Evolutionary conservation across 2,113 vertebrate genomes (phyloP).

Genomic region (Vidua chalybeata): DNA sequence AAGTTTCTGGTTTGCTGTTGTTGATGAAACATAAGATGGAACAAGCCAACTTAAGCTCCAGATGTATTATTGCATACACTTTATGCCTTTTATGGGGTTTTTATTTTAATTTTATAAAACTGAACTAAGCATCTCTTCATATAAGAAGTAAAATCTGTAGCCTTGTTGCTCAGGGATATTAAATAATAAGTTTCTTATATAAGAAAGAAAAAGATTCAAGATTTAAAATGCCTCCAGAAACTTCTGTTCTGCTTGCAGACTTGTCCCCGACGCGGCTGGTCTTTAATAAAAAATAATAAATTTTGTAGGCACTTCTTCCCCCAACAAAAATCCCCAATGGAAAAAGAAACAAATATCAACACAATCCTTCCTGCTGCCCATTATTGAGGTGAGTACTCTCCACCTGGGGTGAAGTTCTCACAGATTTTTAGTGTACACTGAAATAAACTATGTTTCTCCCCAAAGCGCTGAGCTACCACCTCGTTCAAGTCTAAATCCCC

Average conservation of each 20-base stretch:
- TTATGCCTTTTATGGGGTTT: not conserved
- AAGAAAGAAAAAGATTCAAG: not conserved
- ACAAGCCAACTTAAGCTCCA: not conserved
- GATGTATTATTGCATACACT: not conserved
- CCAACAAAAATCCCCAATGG: not conserved
- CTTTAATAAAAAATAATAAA: slow-evolving; percentile 35
- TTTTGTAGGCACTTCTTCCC: not conserved
- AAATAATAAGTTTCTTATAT: slow-evolving; percentile 7
- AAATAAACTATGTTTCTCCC: not conserved
- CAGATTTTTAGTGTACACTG: not conserved
- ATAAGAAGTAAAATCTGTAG: not conserved
- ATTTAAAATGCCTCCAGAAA: slow-evolving; percentile 37
- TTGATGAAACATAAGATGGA: not conserved
- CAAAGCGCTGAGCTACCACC: not conserved
- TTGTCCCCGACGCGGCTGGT: not conserved
- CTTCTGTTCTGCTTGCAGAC: not conserved
- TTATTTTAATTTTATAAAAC: not conserved
- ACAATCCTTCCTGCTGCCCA: not conserved
- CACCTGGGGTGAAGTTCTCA: not conserved
- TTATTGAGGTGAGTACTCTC: not conserved
- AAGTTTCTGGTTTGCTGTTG: not conserved
- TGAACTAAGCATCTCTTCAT: not conserved
- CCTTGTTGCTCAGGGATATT: not conserved
- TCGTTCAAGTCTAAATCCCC: not conserved
- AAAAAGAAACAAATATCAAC: slow-evolving; percentile 4